Evolutionary conservation across 1,140 invertebrate species (phyloP), one percentile per base, ranked within the genome.

Genomic region (Cotesia chilonis): DNA sequence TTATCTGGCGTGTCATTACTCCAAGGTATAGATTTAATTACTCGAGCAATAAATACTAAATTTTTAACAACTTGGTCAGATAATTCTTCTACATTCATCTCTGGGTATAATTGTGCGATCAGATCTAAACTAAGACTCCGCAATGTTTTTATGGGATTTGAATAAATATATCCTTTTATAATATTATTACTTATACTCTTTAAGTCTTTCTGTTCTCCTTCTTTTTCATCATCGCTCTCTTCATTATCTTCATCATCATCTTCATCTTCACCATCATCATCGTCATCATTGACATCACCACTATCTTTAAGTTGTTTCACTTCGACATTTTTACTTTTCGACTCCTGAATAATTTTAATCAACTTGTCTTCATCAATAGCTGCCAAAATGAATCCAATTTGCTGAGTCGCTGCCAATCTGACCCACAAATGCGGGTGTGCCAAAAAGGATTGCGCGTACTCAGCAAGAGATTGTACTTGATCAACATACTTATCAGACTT

Each of bases 21-120:
- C 4, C 64, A 83, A 68, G 64, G 88, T 60, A 91, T 66, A 36
- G 85, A 84, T 72, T 88, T 87, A 1, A 92, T 79, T 59, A 93
- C 88, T 80, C 89, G 90, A 0, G 90, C 90, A 17, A 94, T 83
- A 76, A 90, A 93, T 7, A 94, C 86, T 57, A 95, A 83, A 82
- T 94, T 93, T 81, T 94, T 94, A 3, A 92, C 87, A 14, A 93
- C 89, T 80, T 92, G 89, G 77, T 92, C 91, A 7, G 90, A 89
- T 80, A 94, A 89, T 70, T 92, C 89, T 71, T 88, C 86, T 0
- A 86, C 78, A 47, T 80, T 79, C 51, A 85, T 80, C 1, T 88
- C 88, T 0, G 93, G 90, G 60, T 90, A 89, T 35, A 95, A 88
- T 79, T 95, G 94, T 9, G 90, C 91, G 68, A 91, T 90, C 67